phyloP scores from a whole-genome alignment of 2,797 vertebrate genomes.

The Microtus californicus region DNA sequence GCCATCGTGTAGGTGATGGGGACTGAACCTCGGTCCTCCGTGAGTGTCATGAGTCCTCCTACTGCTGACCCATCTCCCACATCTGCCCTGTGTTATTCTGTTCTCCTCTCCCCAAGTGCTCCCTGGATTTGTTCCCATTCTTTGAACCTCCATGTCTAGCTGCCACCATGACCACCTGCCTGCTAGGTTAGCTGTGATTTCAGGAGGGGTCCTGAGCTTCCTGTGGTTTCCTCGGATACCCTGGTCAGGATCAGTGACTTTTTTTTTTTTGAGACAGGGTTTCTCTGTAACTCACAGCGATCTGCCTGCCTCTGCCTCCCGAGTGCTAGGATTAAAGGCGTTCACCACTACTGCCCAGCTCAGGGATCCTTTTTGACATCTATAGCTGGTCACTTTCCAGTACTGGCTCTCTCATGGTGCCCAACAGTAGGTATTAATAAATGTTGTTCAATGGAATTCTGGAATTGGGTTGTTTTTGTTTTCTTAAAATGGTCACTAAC shows the following conservation, averaged over 20 bases:
- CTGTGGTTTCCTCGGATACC: neutral
- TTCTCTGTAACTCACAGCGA: too few species aligned
- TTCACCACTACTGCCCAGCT: too few species aligned
- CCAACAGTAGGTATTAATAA: neutral
- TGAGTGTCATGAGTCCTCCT: neutral
- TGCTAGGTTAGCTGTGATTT: neutral
- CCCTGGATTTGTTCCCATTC: neutral
- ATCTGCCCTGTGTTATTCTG: neutral
- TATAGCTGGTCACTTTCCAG: neutral
- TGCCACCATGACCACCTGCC: neutral
- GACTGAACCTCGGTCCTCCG: neutral
- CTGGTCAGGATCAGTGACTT: neutral
- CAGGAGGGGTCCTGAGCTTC: neutral
- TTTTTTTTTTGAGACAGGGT: neutral
- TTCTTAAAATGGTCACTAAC: neutral
- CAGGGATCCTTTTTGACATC: neutral
- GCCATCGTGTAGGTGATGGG: neutral
- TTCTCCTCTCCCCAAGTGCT: neutral
- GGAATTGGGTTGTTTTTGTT: neutral
- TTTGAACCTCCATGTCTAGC: neutral
- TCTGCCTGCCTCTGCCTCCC: too few species aligned
- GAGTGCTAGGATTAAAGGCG: too few species aligned
- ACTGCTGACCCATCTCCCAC: neutral
- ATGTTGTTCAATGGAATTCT: neutral
- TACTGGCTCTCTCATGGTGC: neutral